These are phyloP conservation scores for Poecilia picta DNA, from an alignment of 2,797 vertebrate genomes.

Conservation along the genomic window DNA sequence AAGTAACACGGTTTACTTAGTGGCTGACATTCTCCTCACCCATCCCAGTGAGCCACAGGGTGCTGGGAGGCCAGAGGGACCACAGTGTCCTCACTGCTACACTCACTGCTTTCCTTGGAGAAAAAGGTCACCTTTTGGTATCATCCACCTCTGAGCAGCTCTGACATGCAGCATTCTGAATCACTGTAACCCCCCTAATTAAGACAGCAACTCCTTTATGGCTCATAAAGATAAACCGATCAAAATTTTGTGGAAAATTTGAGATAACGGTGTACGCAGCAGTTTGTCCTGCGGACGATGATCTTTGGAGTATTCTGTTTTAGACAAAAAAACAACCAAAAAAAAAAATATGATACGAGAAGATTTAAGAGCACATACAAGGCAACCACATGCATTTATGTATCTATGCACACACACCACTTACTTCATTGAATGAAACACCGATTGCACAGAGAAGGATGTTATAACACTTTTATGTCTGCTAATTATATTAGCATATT, in stretches of 20 bases:
- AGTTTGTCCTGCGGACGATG: neutral
- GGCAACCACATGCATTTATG: neutral
- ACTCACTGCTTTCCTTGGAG: conserved; percentile 39
- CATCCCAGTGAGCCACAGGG: conserved; percentile 39
- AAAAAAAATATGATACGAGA: neutral
- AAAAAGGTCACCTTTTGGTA: conserved; percentile 67
- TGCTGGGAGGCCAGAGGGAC: conserved; percentile 53
- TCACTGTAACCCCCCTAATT: conserved; percentile 15
- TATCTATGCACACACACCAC: neutral
- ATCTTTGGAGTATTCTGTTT: neutral
- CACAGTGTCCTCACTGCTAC: conserved; percentile 43
- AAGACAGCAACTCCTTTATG: neutral
- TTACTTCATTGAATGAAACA: neutral
- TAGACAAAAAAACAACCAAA: neutral
- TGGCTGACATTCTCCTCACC: neutral
- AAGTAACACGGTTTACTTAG: neutral
- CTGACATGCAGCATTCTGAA: conserved; percentile 39
- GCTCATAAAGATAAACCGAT: neutral
- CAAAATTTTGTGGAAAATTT: neutral
- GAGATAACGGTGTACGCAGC: neutral
- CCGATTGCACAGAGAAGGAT: neutral
- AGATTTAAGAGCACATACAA: neutral
- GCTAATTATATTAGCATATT: neutral
- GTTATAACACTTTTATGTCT: neutral
- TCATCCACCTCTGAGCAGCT: conserved; percentile 43